Evolutionary conservation across 2,888 invertebrate species (phyloP).

Genomic region (Euplagia quadripunctaria): DNA sequence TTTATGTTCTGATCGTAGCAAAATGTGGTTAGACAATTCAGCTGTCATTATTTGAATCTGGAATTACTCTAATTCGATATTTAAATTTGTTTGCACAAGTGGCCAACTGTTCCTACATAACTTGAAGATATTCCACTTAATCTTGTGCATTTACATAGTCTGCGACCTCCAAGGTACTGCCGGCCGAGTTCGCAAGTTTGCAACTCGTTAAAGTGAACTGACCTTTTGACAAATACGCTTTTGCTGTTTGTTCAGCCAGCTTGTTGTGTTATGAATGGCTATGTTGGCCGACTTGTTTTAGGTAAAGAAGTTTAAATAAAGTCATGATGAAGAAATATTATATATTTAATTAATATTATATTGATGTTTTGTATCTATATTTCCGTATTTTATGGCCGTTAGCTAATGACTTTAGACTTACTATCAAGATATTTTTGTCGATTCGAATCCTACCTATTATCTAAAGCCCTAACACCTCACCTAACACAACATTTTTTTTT

Average conservation of each 20-base stretch:
- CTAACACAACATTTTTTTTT: not conserved
- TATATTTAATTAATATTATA: too few species aligned
- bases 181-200: conserved; percentile 54
- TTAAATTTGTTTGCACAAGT: conserved; percentile 5
- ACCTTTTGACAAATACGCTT: conserved; percentile 55
- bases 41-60: not conserved
- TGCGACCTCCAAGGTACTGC: conserved; percentile 32
- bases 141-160: conserved; percentile 45
- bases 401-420: not conserved
- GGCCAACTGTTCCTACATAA: conserved; percentile 18
- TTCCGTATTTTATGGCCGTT: not conserved
- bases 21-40: not conserved
- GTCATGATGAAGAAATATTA: not conserved
- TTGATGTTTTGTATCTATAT: not conserved
- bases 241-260: conserved; percentile 38
- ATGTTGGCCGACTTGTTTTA: not conserved
- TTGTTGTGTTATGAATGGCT: conserved; percentile 20
- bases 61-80: conserved; percentile 6
- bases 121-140: conserved; percentile 37
- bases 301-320: not conserved
- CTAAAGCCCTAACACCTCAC: not conserved
- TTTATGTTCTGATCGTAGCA: too few species aligned
- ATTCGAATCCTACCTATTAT: not conserved
- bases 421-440: not conserved
- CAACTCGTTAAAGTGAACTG: conserved; percentile 63